Evolutionary conservation across 1,140 invertebrate genomes (phyloP).

Genomic region (Alviniconcha marisindica): DNA sequence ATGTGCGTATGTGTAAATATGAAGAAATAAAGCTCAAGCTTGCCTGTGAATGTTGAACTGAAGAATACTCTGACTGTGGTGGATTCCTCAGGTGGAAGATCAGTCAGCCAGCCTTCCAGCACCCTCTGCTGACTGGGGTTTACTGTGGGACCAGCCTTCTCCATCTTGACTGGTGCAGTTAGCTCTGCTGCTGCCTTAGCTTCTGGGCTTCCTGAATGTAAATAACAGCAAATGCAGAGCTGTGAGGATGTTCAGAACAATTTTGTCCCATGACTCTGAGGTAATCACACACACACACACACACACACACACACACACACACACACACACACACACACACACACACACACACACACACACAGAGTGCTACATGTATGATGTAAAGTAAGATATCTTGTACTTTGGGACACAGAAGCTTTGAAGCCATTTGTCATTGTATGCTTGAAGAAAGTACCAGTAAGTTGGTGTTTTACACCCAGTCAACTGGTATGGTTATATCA

Average conservation of each 20-base stretch:
- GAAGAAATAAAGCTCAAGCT: background rate
- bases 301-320: background rate
- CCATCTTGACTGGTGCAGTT: background rate
- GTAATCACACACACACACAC: constrained; percentile 10
- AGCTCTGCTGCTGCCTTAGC: background rate
- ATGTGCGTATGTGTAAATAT: too few species aligned
- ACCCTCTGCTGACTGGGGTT: constrained; percentile 66
- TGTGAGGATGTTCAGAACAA: background rate
- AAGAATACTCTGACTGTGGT: constrained; percentile 53
- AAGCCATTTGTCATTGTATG: too few species aligned
- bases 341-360: background rate
- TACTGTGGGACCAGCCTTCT: background rate
- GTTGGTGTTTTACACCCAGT: too few species aligned
- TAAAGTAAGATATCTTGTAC: too few species aligned
- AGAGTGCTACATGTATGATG: background rate
- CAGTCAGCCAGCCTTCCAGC: constrained; percentile 51
- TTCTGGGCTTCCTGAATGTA: background rate
- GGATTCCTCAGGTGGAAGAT: constrained; percentile 41
- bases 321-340: background rate
- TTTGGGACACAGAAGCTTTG: too few species aligned
- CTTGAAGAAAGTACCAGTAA: too few species aligned
- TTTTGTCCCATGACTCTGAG: background rate
- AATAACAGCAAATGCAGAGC: background rate
- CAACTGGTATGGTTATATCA: too few species aligned
- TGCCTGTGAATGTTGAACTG: constrained; percentile 63